phyloP scores from a whole-genome alignment of 2,888 invertebrate genomes.

The Eristalinus aeneus region DNA sequence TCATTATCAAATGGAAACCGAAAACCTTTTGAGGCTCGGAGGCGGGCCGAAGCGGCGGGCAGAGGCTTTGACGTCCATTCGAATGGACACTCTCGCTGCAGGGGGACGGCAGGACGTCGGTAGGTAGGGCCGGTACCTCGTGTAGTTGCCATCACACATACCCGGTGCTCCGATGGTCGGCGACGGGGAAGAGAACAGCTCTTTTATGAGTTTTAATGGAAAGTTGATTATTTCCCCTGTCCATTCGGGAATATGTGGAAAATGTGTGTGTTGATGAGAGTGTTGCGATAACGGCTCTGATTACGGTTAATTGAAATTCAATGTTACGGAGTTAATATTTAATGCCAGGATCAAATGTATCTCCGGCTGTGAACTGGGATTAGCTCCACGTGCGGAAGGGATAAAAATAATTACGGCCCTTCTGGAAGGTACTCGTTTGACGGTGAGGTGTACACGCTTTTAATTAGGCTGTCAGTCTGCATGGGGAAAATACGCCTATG shows the following conservation, averaged over 20 bases:
- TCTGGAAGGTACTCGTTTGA: background rate
- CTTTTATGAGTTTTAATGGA: slow-evolving; percentile 35
- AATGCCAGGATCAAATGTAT: background rate
- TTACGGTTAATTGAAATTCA: slow-evolving; percentile 54
- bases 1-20: slow-evolving; percentile 33
- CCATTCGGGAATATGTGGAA: background rate
- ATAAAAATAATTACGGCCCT: background rate
- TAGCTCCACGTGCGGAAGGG: background rate
- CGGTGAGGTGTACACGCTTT: background rate
- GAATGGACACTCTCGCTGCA: background rate
- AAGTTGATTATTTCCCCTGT: slow-evolving; percentile 28
- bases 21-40: slow-evolving; percentile 8
- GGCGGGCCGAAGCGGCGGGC: background rate
- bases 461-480: background rate
- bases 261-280: slow-evolving; percentile 17
- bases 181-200: background rate
- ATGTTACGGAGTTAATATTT: slow-evolving; percentile 8
- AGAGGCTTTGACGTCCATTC: slow-evolving; percentile 3
- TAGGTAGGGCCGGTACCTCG: background rate
- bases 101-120: background rate
- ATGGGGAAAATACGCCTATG: too few species aligned
- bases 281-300: slow-evolving; percentile 42
- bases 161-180: background rate
- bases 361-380: background rate
- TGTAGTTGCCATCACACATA: background rate